phyloP scores from a whole-genome alignment of 2,797 vertebrate species.

The Uromys caudimaculatus region DNA sequence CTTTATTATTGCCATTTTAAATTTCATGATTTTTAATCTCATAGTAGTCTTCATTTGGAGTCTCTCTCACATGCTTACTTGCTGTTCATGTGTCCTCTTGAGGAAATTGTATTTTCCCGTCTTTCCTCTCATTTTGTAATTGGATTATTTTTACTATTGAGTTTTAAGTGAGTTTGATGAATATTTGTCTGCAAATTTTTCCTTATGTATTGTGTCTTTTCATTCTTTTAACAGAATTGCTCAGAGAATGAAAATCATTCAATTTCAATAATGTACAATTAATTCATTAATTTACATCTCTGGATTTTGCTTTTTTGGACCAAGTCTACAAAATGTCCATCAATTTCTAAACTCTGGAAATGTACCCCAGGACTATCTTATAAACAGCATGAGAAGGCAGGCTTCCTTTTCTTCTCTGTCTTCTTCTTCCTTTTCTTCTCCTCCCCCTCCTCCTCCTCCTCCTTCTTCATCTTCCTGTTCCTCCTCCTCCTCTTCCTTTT shows the following conservation, averaged over 20 bases:
- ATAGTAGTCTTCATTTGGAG: background rate
- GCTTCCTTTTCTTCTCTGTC: background rate
- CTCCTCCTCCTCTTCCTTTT: background rate
- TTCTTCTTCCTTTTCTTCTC: rapidly evolving
- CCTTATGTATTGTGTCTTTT: conserved; percentile 23
- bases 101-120: background rate
- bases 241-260: background rate
- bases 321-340: background rate
- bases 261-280: background rate
- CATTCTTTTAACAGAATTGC: background rate
- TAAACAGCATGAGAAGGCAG: background rate
- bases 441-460: rapidly evolving
- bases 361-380: background rate
- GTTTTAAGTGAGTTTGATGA: conserved; percentile 19
- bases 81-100: background rate
- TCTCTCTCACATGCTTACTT: background rate
- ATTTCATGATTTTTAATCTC: background rate
- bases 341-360: background rate
- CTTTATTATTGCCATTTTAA: background rate
- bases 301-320: background rate
- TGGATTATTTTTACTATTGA: conserved; percentile 28
- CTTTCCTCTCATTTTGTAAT: background rate
- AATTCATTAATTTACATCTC: background rate
- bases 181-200: conserved; percentile 19
- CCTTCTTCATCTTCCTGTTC: rapidly evolving